phyloP scores from a whole-genome alignment of 2,797 vertebrate genomes.

The Carapus acus region DNA sequence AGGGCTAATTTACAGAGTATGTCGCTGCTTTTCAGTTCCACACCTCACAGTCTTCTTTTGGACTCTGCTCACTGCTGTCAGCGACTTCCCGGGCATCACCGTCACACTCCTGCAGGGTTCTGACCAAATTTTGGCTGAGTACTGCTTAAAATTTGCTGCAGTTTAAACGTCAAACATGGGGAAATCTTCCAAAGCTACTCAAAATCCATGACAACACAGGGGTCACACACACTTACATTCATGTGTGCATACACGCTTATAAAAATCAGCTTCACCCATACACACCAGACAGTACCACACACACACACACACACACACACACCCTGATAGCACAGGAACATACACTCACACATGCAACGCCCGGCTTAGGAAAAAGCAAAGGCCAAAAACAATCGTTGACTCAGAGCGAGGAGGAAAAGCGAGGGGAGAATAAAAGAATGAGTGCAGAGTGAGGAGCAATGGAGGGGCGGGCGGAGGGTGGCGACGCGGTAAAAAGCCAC shows the following conservation, averaged over 20 bases:
- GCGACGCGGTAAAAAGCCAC: slow-evolving; percentile 34
- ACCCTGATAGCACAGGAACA: slow-evolving; percentile 7
- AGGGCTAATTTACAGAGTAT: too few species aligned
- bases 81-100: neutral
- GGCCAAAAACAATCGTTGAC: slow-evolving; percentile 55
- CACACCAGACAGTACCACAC: slow-evolving; percentile 1
- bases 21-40: too few species aligned
- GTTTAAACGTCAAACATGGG: slow-evolving; percentile 20
- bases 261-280: slow-evolving; percentile 1
- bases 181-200: slow-evolving; percentile 28
- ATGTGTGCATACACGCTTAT: slow-evolving; percentile 2
- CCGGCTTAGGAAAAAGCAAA: slow-evolving; percentile 42
- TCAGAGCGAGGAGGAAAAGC: slow-evolving; percentile 59
- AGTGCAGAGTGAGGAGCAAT: slow-evolving; percentile 69
- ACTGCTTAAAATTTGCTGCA: slow-evolving; percentile 38
- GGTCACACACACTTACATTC: slow-evolving; percentile 1
- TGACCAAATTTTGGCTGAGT: too few species aligned
- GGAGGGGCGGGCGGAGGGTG: slow-evolving; percentile 41
- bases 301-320: slow-evolving; percentile 5
- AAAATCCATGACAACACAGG: slow-evolving; percentile 30
- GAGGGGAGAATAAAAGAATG: slow-evolving; percentile 64
- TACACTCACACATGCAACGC: slow-evolving; percentile 17
- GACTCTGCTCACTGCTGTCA: too few species aligned
- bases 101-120: too few species aligned
- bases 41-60: too few species aligned